Conservation (phyloP, 2,113 vertebrate species). For the Pogona vitticeps region DNA sequence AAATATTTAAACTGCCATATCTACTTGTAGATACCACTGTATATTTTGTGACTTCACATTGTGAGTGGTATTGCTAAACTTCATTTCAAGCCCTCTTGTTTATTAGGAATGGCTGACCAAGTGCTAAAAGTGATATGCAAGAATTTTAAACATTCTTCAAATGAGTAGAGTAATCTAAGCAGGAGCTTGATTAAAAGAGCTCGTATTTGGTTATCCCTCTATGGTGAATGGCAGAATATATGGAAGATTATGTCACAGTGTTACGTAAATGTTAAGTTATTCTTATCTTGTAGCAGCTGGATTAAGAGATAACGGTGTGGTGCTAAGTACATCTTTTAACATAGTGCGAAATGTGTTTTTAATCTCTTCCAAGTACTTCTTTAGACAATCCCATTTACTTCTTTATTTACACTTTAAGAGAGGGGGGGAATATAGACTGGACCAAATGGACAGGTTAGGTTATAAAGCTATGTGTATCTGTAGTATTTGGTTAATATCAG, state of each 20-base stretch:
- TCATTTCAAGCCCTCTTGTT: background rate
- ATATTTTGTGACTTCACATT: background rate
- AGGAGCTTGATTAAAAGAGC: background rate
- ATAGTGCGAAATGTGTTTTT: background rate
- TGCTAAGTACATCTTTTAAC: background rate
- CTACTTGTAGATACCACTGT: background rate
- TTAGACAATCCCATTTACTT: background rate
- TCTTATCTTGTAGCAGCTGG: background rate
- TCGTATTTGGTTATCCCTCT: background rate
- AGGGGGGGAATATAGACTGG: background rate
- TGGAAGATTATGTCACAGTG: background rate
- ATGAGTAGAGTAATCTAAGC: background rate
- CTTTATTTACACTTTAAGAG: background rate
- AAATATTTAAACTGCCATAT: background rate
- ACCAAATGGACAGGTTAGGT: background rate
- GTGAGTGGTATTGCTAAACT: background rate
- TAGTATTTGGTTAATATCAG: background rate
- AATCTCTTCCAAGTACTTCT: background rate
- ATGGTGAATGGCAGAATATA: background rate
- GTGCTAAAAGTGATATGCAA: background rate
- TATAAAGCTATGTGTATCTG: background rate
- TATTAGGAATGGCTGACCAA: background rate
- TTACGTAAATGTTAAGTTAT: background rate
- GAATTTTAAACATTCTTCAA: conserved; percentile 2
- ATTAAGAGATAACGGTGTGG: background rate